Base-by-base conservation (phyloP, 2,888 invertebrate genomes). In the Andrena chrysosceles region DNA sequence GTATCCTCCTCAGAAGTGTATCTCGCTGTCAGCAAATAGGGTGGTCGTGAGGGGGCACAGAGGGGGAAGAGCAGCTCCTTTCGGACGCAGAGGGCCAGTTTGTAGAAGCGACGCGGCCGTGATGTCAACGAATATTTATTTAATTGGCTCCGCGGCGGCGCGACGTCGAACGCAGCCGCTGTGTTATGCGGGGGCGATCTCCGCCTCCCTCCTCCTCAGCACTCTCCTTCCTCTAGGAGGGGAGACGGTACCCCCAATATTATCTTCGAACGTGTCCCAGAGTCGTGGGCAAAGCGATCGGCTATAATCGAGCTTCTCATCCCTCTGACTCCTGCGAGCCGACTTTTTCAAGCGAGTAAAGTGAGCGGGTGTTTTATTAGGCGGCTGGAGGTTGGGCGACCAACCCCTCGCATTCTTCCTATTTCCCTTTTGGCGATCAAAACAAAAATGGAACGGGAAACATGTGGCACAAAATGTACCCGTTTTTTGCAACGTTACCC, bases 91-190 rank as follows among this genome's bases (percentile, higher is more conserved):
- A 90, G 90, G 91, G 87, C 90, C 91, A 91, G 93, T 92, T 93
- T 92, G 93, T 92, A 92, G 90, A 87, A 92, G 91, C 92, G 91
- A 92, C 92, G 93, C 91, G 92, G 85, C 90, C 91, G 92, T 91
- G 92, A 92, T 92, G 93, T 92, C 91, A 92, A 92, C 92, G 93
- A 93, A 93, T 93, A 93, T 93, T 93, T 93, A 93, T 93, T 93
- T 93, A 93, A 93, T 93, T 93, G 93, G 93, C 93, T 92, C 86
- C 89, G 90, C 85, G 88, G 87, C 91, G 90, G 89, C 88, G 90
- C 89, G 91, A 89, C 88, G 87, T 89, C 90, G 90, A 92, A 91
- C 90, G 90, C 87, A 89, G 90, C 87, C 91, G 91, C 90, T 90
- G 90, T 92, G 91, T 92, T 92, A 90, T 93, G 93, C 92, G 92